Conservation (phyloP, 2,113 vertebrate genomes). For the Sprattus sprattus region DNA sequence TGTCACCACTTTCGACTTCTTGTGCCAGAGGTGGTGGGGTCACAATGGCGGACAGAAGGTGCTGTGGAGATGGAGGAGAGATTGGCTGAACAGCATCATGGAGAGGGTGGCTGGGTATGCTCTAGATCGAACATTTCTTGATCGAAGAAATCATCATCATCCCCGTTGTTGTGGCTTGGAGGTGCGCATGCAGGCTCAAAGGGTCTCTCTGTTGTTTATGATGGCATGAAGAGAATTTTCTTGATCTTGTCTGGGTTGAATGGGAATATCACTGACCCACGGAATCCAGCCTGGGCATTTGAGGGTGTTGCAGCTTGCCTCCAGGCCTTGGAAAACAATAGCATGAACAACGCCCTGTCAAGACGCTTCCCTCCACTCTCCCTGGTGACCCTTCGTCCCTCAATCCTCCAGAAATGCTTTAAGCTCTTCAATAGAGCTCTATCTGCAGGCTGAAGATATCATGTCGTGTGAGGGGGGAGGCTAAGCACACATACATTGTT, state of each 20-base stretch:
- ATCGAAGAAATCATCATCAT: background rate
- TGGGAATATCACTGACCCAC: background rate
- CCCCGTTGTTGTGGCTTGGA: background rate
- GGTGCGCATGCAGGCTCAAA: no score
- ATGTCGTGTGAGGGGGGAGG: constrained; percentile 21
- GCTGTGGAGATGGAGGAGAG: background rate
- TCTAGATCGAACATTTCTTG: background rate
- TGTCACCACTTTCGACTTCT: constrained; percentile 9
- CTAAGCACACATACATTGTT: constrained; percentile 24
- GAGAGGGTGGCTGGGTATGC: background rate
- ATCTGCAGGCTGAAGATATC: constrained; percentile 19
- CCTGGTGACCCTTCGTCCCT: constrained; percentile 23
- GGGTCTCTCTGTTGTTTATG: background rate
- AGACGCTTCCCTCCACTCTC: constrained; percentile 28
- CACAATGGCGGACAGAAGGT: background rate
- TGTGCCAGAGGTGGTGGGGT: background rate
- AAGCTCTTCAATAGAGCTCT: constrained; percentile 31
- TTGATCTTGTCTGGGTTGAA: background rate
- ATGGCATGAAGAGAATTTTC: background rate
- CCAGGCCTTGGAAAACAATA: constrained; percentile 27
- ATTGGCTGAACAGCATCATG: background rate
- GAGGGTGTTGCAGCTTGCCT: constrained; percentile 16
- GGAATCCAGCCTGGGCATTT: constrained; percentile 28
- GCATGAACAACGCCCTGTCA: constrained; percentile 16
- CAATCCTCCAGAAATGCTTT: constrained; percentile 34